A percentile compares a stretch with the other conserved stretches of the same genome.
These are phyloP conservation scores for Isichthys henryi DNA, from an alignment of 2,113 vertebrate genomes.

Conservation along the genomic window DNA sequence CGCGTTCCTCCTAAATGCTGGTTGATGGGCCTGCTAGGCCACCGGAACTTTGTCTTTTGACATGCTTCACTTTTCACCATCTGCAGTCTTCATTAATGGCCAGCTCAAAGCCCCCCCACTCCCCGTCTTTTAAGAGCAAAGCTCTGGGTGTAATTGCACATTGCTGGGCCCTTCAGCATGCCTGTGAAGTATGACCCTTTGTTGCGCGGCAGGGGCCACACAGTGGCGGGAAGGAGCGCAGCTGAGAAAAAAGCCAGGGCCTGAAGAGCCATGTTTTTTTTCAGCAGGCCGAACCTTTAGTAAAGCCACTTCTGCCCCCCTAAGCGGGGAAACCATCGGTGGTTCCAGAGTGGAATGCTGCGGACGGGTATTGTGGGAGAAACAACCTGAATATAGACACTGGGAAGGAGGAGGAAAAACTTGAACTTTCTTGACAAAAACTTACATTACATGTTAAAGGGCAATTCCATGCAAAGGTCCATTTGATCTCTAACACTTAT, in stretches of 20 bases:
- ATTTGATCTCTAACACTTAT: neutral
- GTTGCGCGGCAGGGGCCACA: neutral
- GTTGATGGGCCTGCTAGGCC: slow-evolving; percentile 49
- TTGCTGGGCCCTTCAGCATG: neutral
- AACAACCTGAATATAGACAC: neutral
- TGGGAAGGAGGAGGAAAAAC: neutral
- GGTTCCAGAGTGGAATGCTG: neutral
- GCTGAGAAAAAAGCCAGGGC: neutral
- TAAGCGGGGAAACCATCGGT: neutral
- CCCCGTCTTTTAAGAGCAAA: neutral
- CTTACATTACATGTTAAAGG: neutral
- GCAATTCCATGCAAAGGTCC: neutral
- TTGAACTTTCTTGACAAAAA: neutral
- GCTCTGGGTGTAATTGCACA: neutral
- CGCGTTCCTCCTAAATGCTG: slow-evolving; percentile 16
- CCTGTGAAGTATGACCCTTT: neutral
- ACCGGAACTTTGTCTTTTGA: slow-evolving; percentile 35
- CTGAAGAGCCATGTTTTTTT: neutral
- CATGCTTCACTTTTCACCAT: slow-evolving; percentile 26
- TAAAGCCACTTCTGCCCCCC: neutral
- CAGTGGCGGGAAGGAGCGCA: neutral
- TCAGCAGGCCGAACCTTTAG: neutral
- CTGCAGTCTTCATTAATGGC: neutral
- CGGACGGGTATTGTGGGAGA: neutral
- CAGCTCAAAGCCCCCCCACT: neutral